Percentiles rank a stretch among this genome's conserved stretches.
Conservation (phyloP, 2,888 invertebrate species). For the Archips xylosteana region DNA sequence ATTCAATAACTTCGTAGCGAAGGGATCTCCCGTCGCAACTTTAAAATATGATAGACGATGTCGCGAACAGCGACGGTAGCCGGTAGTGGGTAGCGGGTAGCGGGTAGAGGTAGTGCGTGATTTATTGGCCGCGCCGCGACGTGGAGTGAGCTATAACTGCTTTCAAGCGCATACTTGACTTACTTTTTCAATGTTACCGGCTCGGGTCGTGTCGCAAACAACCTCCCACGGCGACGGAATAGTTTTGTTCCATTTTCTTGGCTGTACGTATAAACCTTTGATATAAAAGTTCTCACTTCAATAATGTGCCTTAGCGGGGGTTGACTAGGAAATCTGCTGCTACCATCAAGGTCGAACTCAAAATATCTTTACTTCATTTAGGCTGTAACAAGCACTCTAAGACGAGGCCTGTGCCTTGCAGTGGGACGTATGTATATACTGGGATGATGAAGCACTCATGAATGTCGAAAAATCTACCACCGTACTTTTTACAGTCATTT, state of each 20-base stretch:
- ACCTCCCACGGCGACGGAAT: background rate
- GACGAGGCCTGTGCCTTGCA: too few species aligned
- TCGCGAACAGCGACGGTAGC: constrained; percentile 33
- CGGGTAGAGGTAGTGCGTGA: constrained; percentile 27
- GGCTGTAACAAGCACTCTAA: too few species aligned
- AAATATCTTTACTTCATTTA: too few species aligned
- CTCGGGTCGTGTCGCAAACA: constrained; percentile 29
- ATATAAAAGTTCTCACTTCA: too few species aligned
- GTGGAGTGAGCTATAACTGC: constrained; percentile 40
- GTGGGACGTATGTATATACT: too few species aligned
- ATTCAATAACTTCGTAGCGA: constrained; percentile 64
- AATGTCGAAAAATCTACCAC: too few species aligned
- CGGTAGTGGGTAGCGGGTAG: constrained; percentile 20
- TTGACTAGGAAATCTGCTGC: too few species aligned
- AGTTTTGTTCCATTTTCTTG: constrained; percentile 24
- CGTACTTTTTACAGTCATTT: too few species aligned
- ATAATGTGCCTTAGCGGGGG: too few species aligned
- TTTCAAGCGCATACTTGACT: constrained; percentile 37
- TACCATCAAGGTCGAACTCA: too few species aligned
- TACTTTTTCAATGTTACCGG: constrained; percentile 31
- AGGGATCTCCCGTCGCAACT: constrained; percentile 55
- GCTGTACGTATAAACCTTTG: background rate
- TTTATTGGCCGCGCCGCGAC: constrained; percentile 36
- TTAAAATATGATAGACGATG: constrained; percentile 64
- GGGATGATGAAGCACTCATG: too few species aligned